phyloP scores from a whole-genome alignment of 1,140 invertebrate genomes.

The Trichonephila clavata region DNA sequence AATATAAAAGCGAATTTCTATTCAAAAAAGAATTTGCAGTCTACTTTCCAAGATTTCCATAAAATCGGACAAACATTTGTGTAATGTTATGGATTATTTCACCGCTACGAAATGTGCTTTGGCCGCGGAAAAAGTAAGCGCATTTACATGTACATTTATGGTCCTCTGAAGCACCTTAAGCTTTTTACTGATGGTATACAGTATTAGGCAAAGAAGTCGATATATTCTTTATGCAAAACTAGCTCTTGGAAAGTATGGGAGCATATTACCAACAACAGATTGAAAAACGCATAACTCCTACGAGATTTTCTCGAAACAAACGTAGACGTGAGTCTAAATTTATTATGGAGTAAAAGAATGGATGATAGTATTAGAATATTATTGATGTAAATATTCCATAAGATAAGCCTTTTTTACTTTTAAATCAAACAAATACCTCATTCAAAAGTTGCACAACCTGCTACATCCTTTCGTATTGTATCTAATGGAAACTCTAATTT shows the following conservation, averaged over 20 bases:
- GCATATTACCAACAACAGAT: constrained; percentile 53
- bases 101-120: neutral
- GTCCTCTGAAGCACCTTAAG: constrained; percentile 30
- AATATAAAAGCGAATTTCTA: neutral
- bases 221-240: constrained; percentile 1
- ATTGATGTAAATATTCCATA: neutral
- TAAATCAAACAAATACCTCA: no score
- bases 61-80: constrained; percentile 51
- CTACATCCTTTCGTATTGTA: no score
- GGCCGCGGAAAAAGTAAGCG: neutral
- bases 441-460: no score
- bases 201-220: constrained; percentile 3
- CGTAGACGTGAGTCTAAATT: neutral
- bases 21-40: neutral
- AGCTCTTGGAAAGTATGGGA: neutral
- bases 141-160: constrained; percentile 50
- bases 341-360: neutral
- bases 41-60: neutral
- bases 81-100: constrained; percentile 39
- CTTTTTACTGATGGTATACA: constrained; percentile 44
- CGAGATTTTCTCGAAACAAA: neutral
- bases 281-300: constrained; percentile 28
- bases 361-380: neutral
- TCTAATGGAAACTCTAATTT: no score
- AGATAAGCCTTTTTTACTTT: no score